Evolutionary conservation across 92 coral and sea anemone species (phyloP).

Genomic region (Porites divaricata): DNA sequence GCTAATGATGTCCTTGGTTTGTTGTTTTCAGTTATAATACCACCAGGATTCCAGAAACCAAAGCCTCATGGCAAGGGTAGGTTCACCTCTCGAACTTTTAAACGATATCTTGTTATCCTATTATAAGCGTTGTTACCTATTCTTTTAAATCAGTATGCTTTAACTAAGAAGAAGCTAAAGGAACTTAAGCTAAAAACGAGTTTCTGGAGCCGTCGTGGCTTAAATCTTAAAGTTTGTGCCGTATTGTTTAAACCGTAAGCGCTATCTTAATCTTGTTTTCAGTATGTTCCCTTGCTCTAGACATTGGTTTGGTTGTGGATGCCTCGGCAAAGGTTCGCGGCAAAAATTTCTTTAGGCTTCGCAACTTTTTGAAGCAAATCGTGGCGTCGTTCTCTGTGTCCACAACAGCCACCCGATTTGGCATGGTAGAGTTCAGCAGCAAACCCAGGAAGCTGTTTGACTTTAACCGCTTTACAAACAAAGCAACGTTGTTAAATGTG

Average conservation of each 20-base stretch:
- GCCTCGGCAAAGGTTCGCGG: constrained; percentile 77
- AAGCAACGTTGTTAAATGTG: constrained; percentile 39
- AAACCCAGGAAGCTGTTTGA: constrained; percentile 57
- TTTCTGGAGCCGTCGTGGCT: too few species aligned
- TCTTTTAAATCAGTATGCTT: too few species aligned
- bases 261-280: not conserved
- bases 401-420: constrained; percentile 62
- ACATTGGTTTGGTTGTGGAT: constrained; percentile 82
- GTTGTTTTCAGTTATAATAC: constrained; percentile 8
- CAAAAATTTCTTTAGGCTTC: constrained; percentile 66
- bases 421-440: constrained; percentile 61
- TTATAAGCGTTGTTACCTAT: too few species aligned
- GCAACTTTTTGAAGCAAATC: constrained; percentile 80
- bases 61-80: constrained; percentile 44
- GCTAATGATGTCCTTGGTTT: not conserved
- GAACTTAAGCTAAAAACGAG: too few species aligned
- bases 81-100: not conserved
- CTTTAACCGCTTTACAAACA: constrained; percentile 57
- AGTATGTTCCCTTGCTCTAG: constrained; percentile 70
- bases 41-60: constrained; percentile 22
- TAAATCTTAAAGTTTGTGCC: too few species aligned
- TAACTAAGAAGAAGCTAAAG: too few species aligned
- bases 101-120: not conserved
- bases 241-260: not conserved
- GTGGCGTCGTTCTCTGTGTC: constrained; percentile 76